Evolutionary conservation across 2,888 invertebrate genomes (phyloP), one percentile per base, ranked within the genome.

Genomic region (Pecten maximus): DNA sequence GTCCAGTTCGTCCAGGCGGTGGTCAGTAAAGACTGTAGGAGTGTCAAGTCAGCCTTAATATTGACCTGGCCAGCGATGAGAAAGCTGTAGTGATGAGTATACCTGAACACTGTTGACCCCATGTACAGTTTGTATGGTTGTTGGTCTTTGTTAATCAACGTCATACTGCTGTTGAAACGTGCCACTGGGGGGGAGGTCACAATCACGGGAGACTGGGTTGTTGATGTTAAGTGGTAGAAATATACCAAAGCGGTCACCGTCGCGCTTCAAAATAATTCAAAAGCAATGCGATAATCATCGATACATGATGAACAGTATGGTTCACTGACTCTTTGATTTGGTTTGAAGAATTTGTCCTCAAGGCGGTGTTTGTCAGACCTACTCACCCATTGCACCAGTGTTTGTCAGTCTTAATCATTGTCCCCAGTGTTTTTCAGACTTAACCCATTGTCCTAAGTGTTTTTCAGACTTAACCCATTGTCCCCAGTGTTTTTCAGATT

Each of bases 201-300:
- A 12, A 91, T 60, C 6, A 93, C 88, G 28, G 93, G 93, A 74
- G 92, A 88, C 89, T 91, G 89, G 19, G 92, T 40, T 10, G 91
- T 87, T 2, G 40, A 39, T 6, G 91, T 92, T 44, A 93, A 74
- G 74, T 93, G 91, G 19, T 93, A 92, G 44, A 90, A 91, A 88
- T 94, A 94, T 12, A 92, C 91, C 10, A 94, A 23, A 19, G 93
- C 91, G 87, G 92, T 92, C n/a, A 94, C 88, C 28, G 89, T 39
- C 40, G 90, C 89, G 28, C 94, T 94, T 91, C 74, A 92, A 90
- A 74, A 74, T 28, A 35, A n/a, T n/a, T n/a, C 35, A 74, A 48
- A 40, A 4, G 28, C 35, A 39, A 19, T 4, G 35, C n/a, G n/a
- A n/a, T n/a, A n/a, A n/a, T n/a, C n/a, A n/a, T n/a, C n/a, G n/a